These are phyloP conservation scores for Cichlasoma orientale DNA, from an alignment of 2,797 vertebrate species.

Conservation along the genomic window DNA sequence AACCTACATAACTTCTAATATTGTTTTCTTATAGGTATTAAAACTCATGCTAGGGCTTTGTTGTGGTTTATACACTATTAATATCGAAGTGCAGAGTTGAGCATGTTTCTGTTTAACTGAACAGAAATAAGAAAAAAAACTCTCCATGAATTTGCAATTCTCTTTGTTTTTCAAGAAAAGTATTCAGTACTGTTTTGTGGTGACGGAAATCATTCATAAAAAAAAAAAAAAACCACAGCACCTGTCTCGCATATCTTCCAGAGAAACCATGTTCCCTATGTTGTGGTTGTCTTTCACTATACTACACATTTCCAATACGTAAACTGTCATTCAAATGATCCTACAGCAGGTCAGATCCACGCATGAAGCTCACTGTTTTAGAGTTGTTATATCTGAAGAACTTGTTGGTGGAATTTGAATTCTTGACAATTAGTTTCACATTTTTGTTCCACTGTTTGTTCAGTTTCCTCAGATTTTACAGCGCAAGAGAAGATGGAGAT, in stretches of 20 bases:
- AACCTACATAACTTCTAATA: neutral
- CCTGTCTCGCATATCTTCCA: neutral
- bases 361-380: neutral
- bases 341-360: neutral
- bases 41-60: neutral
- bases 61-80: neutral
- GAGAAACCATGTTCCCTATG: neutral
- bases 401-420: neutral
- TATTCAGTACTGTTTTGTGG: neutral
- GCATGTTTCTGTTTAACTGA: neutral
- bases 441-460: neutral
- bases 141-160: neutral
- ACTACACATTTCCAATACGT: neutral
- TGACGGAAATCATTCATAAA: neutral
- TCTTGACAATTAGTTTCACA: neutral
- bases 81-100: neutral
- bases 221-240: conserved; percentile 22
- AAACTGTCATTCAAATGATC: neutral
- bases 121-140: neutral
- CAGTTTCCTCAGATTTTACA: conserved; percentile 76
- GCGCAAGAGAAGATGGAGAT: conserved; percentile 79
- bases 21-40: neutral
- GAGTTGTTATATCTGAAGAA: neutral
- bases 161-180: neutral
- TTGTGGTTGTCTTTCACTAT: neutral